Conservation (phyloP, 2,888 invertebrate species). For the Clanis bilineata region DNA sequence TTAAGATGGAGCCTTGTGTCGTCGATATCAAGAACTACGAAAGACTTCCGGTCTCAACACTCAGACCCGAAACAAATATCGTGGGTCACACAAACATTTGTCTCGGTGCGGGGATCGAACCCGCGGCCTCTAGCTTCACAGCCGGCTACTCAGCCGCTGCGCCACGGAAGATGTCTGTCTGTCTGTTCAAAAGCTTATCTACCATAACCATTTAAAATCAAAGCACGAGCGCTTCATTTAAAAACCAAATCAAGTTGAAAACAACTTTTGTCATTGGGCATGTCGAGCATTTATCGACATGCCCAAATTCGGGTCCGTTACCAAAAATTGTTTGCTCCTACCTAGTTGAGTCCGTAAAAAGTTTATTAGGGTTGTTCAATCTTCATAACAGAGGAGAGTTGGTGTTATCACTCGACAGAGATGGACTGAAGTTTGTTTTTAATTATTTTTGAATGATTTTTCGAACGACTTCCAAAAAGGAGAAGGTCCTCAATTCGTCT, state of each 20-base stretch:
- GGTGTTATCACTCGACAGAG: neutral
- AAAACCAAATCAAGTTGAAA: neutral
- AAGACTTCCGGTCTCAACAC: no score
- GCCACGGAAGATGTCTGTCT: no score
- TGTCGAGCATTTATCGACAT: neutral
- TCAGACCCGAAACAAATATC: no score
- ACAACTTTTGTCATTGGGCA: no score
- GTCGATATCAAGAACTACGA: no score
- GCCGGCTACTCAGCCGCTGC: no score
- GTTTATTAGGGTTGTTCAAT: constrained; percentile 13
- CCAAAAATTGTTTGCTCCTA: neutral
- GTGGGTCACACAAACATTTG: no score
- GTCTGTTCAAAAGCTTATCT: no score
- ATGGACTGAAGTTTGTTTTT: neutral
- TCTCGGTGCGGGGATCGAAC: neutral
- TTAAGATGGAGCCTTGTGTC: no score
- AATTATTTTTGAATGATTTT: neutral
- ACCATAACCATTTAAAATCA: no score
- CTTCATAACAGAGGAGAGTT: constrained; percentile 14
- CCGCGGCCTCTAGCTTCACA: no score
- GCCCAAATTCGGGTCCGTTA: neutral
- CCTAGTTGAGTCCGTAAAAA: constrained; percentile 9
- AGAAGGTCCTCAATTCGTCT: no score
- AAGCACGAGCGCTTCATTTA: neutral
- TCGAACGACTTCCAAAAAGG: neutral